phyloP scores from a whole-genome alignment of 2,888 invertebrate genomes.

The Bombyx huttoni region DNA sequence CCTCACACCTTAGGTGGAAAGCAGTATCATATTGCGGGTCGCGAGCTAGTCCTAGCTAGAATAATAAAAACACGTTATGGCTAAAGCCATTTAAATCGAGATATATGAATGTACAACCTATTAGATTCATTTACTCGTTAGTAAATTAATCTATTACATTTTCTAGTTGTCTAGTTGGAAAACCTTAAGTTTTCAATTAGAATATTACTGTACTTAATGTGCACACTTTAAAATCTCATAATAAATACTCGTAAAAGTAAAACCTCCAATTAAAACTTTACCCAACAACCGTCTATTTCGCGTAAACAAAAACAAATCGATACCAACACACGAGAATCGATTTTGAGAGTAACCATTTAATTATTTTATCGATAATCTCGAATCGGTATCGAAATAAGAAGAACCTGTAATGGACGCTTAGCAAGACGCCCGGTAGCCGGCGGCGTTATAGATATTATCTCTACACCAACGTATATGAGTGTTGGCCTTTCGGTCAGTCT shows the following conservation, averaged over 20 bases:
- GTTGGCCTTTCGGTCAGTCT: conserved; percentile 17
- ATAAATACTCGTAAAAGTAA: not conserved
- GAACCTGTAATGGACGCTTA: conserved; percentile 69
- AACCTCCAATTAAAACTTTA: not conserved
- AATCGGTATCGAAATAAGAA: conserved; percentile 60
- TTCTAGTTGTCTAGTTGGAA: too few relatives aligned
- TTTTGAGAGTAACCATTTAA: conserved; percentile 73
- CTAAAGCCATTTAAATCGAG: too few relatives aligned
- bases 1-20: too few relatives aligned
- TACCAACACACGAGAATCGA: conserved; percentile 72
- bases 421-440: conserved; percentile 67
- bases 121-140: too few relatives aligned
- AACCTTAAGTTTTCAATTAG: too few relatives aligned
- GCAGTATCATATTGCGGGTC: too few relatives aligned
- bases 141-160: too few relatives aligned
- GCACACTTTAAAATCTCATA: not conserved
- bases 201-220: too few relatives aligned
- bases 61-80: too few relatives aligned
- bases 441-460: conserved; percentile 66
- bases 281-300: not conserved
- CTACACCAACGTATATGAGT: conserved; percentile 3
- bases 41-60: too few relatives aligned
- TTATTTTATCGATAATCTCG: conserved; percentile 73
- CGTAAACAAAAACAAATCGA: conserved; percentile 58
- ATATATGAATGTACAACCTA: too few relatives aligned